Evolutionary conservation across 2,113 vertebrate genomes (phyloP).

Genomic region (Arizona elegans): DNA sequence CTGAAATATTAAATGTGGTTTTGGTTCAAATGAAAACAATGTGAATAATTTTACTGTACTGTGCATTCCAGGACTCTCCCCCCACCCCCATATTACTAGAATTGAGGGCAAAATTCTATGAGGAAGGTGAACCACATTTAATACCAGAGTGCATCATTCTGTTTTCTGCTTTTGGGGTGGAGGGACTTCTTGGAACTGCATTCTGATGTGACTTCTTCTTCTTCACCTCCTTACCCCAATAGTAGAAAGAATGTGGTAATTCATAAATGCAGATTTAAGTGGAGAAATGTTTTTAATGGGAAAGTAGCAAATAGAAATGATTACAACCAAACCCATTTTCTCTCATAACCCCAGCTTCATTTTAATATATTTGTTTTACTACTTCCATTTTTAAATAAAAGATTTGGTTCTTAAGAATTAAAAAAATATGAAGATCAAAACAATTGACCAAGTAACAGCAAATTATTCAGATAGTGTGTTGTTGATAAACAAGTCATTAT

Average conservation of each 20-base stretch:
- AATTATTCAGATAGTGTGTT: background rate
- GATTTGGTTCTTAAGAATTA: background rate
- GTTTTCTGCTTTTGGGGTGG: background rate
- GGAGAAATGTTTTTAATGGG: background rate
- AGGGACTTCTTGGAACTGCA: background rate
- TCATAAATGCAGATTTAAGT: background rate
- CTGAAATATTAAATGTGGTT: background rate
- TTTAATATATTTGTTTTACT: background rate
- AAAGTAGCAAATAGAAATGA: background rate
- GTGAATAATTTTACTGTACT: background rate
- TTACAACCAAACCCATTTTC: background rate
- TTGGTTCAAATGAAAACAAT: slow-evolving; percentile 21
- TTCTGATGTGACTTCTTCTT: background rate
- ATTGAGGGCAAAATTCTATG: background rate
- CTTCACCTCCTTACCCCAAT: background rate
- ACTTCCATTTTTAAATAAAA: background rate
- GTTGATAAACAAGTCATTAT: background rate
- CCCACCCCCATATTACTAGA: background rate
- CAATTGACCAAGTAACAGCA: background rate
- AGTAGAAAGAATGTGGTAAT: background rate
- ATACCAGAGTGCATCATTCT: background rate
- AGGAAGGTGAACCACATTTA: background rate
- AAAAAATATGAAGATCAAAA: background rate
- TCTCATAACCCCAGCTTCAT: background rate
- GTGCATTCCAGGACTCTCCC: background rate